These are phyloP conservation scores for Phylloscopus collybita DNA, from an alignment of 2,797 vertebrate species.

Conservation along the genomic window DNA sequence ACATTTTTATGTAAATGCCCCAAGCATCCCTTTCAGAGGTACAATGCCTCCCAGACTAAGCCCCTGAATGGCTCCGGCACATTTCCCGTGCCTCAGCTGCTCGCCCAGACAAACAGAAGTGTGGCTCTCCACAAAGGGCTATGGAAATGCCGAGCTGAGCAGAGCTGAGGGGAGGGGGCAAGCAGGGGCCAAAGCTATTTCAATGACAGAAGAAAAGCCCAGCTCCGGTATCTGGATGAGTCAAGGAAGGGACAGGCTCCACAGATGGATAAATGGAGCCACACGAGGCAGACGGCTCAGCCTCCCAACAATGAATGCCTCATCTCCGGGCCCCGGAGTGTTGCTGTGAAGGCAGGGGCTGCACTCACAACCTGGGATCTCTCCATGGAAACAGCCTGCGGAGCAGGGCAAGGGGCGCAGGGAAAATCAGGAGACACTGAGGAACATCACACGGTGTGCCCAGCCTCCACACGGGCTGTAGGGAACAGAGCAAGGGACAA, in stretches of 20 bases:
- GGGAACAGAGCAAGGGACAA: neutral
- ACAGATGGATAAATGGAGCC: neutral
- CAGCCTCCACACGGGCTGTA: rapidly evolving
- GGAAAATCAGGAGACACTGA: neutral
- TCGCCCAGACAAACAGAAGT: constrained; percentile 58
- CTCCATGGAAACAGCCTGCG: neutral
- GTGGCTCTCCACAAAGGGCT: constrained; percentile 63
- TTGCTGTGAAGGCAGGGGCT: neutral
- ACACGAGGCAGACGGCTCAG: neutral
- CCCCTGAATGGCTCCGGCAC: constrained; percentile 46
- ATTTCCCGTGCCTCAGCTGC: constrained; percentile 72
- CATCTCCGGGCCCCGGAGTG: neutral
- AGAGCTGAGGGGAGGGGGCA: constrained; percentile 7
- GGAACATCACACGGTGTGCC: rapidly evolving
- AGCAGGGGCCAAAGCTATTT: constrained; percentile 41
- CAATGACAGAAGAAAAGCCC: constrained; percentile 42
- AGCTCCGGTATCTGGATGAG: neutral
- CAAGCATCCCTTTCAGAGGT: constrained; percentile 62
- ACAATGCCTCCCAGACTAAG: constrained; percentile 57
- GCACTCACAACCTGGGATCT: neutral
- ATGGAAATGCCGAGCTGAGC: constrained; percentile 15
- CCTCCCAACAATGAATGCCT: neutral
- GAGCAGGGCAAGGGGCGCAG: rapidly evolving
- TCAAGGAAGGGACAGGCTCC: constrained; percentile 3
- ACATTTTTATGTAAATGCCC: constrained; percentile 72